Evolutionary conservation across 2,888 invertebrate genomes (phyloP).

Genomic region (Apamea monoglypha): DNA sequence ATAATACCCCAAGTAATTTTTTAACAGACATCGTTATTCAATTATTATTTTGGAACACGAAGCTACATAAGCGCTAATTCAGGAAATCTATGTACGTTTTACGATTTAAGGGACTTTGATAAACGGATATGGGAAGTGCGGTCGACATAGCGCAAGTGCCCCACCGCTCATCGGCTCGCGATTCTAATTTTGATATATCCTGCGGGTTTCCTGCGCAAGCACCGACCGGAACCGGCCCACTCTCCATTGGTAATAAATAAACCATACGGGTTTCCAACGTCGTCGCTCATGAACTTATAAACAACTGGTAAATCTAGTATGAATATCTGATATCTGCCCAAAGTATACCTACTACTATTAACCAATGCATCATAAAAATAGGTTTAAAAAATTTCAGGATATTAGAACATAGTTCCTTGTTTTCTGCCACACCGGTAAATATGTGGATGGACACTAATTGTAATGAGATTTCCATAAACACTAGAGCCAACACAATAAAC

Average conservation of each 20-base stretch:
- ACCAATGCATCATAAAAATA: background rate
- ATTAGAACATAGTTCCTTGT: background rate
- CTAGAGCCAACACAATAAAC: constrained; percentile 54
- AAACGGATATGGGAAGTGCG: constrained; percentile 83
- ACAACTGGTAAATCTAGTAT: constrained; percentile 51
- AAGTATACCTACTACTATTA: background rate
- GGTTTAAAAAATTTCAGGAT: background rate
- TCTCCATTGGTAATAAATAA: constrained; percentile 80
- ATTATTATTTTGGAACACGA: constrained; percentile 17
- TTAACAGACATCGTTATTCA: background rate
- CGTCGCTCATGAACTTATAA: constrained; percentile 67
- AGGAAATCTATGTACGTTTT: constrained; percentile 54
- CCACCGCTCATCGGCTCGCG: constrained; percentile 80
- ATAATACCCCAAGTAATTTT: background rate
- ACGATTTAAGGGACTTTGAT: constrained; percentile 72
- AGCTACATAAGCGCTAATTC: constrained; percentile 35
- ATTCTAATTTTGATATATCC: constrained; percentile 87
- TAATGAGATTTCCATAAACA: constrained; percentile 42
- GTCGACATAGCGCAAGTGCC: constrained; percentile 80
- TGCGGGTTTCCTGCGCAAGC: constrained; percentile 82
- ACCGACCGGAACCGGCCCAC: constrained; percentile 79
- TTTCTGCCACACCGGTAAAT: constrained; percentile 1
- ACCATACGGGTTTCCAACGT: constrained; percentile 69
- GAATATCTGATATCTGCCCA: constrained; percentile 22
- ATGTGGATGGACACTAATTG: constrained; percentile 53